phyloP scores from a whole-genome alignment of 2,888 invertebrate genomes.

The Phaonia tiefii region DNA sequence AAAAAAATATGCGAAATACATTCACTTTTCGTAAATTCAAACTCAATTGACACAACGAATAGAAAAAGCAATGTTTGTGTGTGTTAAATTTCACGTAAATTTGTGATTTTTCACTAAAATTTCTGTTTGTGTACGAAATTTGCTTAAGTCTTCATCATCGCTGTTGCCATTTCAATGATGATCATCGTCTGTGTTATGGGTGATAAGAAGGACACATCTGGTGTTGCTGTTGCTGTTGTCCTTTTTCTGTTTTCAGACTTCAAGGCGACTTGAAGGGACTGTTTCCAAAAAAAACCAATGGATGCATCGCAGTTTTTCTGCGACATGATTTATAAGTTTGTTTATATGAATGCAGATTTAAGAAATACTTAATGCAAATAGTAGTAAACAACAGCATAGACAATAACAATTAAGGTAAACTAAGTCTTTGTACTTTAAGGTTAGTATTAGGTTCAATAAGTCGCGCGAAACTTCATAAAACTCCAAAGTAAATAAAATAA shows the following conservation, averaged over 20 bases:
- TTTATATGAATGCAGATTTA: constrained; percentile 10
- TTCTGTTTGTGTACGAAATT: constrained; percentile 30
- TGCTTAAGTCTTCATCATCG: constrained; percentile 14
- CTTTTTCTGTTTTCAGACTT: constrained; percentile 28
- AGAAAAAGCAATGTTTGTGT: background rate
- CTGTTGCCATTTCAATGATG: background rate
- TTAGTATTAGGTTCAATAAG: too few species aligned
- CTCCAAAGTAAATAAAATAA: too few species aligned
- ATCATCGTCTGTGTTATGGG: background rate
- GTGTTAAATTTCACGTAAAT: constrained; percentile 6
- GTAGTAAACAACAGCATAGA: too few species aligned
- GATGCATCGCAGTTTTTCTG: too few species aligned
- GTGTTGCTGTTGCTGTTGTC: constrained; percentile 36
- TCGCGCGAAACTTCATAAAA: too few species aligned
- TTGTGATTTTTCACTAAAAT: background rate
- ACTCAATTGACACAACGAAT: background rate
- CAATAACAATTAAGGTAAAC: too few species aligned
- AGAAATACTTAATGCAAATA: too few species aligned
- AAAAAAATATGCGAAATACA: constrained; percentile 38
- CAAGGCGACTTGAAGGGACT: constrained; percentile 49
- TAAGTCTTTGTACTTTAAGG: too few species aligned
- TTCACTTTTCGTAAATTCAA: constrained; percentile 9
- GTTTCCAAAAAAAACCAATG: background rate
- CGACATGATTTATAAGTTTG: constrained; percentile 58
- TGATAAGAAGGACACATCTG: constrained; percentile 22